Evolutionary conservation across 2,888 invertebrate species (phyloP).

Genomic region (Endotricha flammealis): DNA sequence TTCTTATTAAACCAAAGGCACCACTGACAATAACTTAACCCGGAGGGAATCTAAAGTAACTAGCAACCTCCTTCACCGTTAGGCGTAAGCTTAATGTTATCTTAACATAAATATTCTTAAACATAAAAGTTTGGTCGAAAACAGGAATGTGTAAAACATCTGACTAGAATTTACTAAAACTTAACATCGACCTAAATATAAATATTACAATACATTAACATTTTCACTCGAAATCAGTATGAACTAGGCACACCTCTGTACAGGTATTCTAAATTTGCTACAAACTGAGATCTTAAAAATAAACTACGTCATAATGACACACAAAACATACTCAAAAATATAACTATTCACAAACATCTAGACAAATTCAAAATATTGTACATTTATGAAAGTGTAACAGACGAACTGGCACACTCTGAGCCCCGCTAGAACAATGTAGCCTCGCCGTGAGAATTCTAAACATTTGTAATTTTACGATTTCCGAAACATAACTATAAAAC

Average conservation of each 20-base stretch:
- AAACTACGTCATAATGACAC: conserved; percentile 36
- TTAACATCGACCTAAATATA: conserved; percentile 74
- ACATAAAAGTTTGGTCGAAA: conserved; percentile 71
- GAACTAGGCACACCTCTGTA: conserved; percentile 35
- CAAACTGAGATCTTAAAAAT: conserved; percentile 62
- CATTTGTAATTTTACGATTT: conserved; percentile 1
- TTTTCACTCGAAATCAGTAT: conserved; percentile 47
- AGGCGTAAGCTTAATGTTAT: conserved; percentile 9
- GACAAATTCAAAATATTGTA: conserved; percentile 9
- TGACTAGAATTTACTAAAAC: conserved; percentile 78
- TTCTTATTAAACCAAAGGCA: background rate
- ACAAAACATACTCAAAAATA: conserved; percentile 38
- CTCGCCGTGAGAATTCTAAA: background rate
- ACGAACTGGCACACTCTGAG: background rate
- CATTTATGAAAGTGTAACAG: background rate
- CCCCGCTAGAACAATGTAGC: background rate
- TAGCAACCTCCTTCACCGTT: background rate
- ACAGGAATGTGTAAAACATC: conserved; percentile 77
- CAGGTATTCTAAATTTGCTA: conserved; percentile 44
- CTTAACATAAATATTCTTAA: conserved; percentile 30
- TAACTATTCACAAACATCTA: conserved; percentile 17
- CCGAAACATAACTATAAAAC: conserved; percentile 1
- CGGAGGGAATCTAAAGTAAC: conserved; percentile 7
- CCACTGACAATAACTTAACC: conserved; percentile 2
- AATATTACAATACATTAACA: conserved; percentile 68